Evolutionary conservation across 1,140 invertebrate species (phyloP).

Genomic region (Asobara japonica): DNA sequence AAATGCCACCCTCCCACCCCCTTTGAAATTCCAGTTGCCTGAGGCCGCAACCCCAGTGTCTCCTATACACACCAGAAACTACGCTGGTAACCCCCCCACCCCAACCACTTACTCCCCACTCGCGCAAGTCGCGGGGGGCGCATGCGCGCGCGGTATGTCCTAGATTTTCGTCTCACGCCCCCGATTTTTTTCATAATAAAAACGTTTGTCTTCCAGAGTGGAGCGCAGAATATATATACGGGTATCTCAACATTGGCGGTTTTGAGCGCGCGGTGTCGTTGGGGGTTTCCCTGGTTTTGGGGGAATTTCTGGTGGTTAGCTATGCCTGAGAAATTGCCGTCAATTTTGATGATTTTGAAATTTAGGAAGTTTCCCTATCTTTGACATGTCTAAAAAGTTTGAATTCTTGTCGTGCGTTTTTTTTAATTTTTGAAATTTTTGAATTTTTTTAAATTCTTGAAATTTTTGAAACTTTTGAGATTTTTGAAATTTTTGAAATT

Average conservation of each 20-base stretch:
- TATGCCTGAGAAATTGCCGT: no score
- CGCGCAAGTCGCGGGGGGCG: conserved; percentile 25
- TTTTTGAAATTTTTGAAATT: no score
- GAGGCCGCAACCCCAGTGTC: conserved; percentile 4
- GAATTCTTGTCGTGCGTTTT: no score
- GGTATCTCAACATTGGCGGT: conserved; percentile 38
- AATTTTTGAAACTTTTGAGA: no score
- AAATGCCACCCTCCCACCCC: conserved; percentile 50
- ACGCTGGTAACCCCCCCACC: neutral
- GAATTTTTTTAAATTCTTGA: no score
- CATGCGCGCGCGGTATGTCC: conserved; percentile 36
- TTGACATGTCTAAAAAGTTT: no score
- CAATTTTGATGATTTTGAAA: no score
- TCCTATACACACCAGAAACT: neutral
- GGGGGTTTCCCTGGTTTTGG: no score
- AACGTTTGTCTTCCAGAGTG: conserved; percentile 54
- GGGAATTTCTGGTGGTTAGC: no score
- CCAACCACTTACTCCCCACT: neutral
- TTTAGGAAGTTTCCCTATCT: no score
- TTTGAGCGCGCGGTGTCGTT: conserved; percentile 18
- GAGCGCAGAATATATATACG: conserved; percentile 39
- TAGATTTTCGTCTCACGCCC: conserved; percentile 51
- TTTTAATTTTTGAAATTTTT: no score
- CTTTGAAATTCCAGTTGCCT: conserved; percentile 14
- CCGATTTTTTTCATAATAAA: conserved; percentile 57